Evolutionary conservation across 2,888 invertebrate genomes (phyloP).

Genomic region (Drosophila phalerata): DNA sequence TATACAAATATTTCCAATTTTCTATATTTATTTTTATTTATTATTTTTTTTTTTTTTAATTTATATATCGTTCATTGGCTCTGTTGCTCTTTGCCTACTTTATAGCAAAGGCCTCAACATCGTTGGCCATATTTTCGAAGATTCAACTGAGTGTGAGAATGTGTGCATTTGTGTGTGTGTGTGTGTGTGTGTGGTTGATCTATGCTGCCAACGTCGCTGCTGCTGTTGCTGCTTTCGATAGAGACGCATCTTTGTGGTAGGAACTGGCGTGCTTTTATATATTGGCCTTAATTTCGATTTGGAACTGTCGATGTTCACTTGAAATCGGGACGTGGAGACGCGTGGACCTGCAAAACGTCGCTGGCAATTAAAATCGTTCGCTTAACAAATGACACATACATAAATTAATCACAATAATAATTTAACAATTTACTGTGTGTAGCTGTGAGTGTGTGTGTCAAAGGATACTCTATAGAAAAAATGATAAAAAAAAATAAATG

Average conservation of each 20-base stretch:
- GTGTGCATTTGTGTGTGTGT: slow-evolving; percentile 31
- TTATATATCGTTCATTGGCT: slow-evolving; percentile 73
- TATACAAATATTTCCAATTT: slow-evolving; percentile 76
- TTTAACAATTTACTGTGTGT: slow-evolving; percentile 12
- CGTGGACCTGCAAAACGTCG: slow-evolving; percentile 82
- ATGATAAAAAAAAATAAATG: not conserved
- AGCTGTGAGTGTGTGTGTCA: slow-evolving; percentile 17
- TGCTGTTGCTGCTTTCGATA: slow-evolving; percentile 47
- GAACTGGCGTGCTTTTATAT: slow-evolving; percentile 74
- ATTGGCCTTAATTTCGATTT: slow-evolving; percentile 84
- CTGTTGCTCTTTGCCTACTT: slow-evolving; percentile 54
- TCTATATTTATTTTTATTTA: slow-evolving; percentile 51
- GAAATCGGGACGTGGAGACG: slow-evolving; percentile 85
- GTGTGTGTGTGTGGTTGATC: slow-evolving; percentile 50
- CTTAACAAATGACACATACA: slow-evolving; percentile 54
- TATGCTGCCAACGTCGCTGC: slow-evolving; percentile 60
- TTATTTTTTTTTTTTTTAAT: slow-evolving; percentile 51
- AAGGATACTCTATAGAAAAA: slow-evolving; percentile 31
- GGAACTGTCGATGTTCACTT: slow-evolving; percentile 85
- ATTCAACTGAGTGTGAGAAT: slow-evolving; percentile 49
- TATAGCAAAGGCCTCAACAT: slow-evolving; percentile 50
- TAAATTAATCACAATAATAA: slow-evolving; percentile 26
- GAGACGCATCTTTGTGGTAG: slow-evolving; percentile 74
- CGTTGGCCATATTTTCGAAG: slow-evolving; percentile 66
- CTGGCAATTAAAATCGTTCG: slow-evolving; percentile 71